phyloP scores from a whole-genome alignment of 2,888 invertebrate genomes.

The Ariolimax columbianus region DNA sequence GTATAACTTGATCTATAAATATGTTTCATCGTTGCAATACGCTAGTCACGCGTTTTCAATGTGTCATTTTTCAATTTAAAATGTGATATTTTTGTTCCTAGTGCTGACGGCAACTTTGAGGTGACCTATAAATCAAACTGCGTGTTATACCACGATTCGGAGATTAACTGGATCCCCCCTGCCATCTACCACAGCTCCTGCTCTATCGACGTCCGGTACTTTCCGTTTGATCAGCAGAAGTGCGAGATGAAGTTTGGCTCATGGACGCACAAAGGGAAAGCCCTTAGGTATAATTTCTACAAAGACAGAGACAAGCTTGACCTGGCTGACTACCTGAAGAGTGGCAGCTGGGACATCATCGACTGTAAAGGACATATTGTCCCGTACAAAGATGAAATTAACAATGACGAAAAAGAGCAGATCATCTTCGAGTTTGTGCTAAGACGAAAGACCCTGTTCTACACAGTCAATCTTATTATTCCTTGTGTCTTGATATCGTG shows the following conservation, averaged over 20 bases:
- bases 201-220: slow-evolving; percentile 98
- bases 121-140: slow-evolving; percentile 99
- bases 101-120: slow-evolving; percentile 99
- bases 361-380: slow-evolving; percentile 73
- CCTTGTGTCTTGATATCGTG: slow-evolving; percentile 99
- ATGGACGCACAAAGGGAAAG: slow-evolving; percentile 77
- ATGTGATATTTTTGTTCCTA: slow-evolving; percentile 79
- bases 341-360: slow-evolving; percentile 79
- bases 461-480: slow-evolving; percentile 98
- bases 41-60: too few species aligned
- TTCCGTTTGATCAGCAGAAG: slow-evolving; percentile 99
- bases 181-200: slow-evolving; percentile 99
- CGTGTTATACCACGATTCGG: slow-evolving; percentile 96
- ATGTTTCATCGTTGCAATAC: too few species aligned
- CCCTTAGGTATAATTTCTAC: slow-evolving; percentile 73
- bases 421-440: slow-evolving; percentile 98
- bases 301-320: slow-evolving; percentile 73
- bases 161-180: slow-evolving; percentile 98
- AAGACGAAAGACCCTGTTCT: slow-evolving; percentile 97
- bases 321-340: slow-evolving; percentile 77
- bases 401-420: slow-evolving; percentile 66
- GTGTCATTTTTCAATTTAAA: too few species aligned
- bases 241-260: slow-evolving; percentile 99
- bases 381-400: slow-evolving; percentile 62
- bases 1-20: too few species aligned